Base-by-base conservation (phyloP, 2,797 vertebrate species). In the Phoeniculus purpureus region DNA sequence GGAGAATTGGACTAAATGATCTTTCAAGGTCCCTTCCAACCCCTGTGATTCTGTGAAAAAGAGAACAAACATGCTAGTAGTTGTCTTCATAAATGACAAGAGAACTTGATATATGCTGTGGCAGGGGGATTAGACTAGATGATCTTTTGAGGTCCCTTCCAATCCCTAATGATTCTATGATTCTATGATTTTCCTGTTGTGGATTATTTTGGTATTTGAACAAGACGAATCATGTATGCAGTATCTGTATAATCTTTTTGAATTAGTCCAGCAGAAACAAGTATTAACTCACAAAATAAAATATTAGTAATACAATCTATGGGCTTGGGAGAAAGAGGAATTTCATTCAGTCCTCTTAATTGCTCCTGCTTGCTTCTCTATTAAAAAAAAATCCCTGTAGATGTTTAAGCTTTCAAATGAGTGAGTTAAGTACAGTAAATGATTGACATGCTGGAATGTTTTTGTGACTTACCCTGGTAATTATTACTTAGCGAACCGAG, bases 381-480 rank as follows among this genome's bases (percentile, higher is more conserved):
- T 77, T 43, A 74, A 15, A 59, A 72, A 84, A 91, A 78, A 93
- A 75, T 45, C 91, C 78, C 61, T 80, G 85, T 25, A 87, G 62
- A 89, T 97, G 89, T 85, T 94, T 81, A 81, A 89, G 10, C 37
- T 92, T 92, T 91, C 87, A 85, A 95, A 89, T 56, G 94, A 88
- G 82, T 93, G 76, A 94, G 87, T 76, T 60, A 87, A 85, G 61
- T 91, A 88, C 43, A 94, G 90, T 87, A 87, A 95, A 55, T 92
- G 45, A 90, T 78, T 95, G 82, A 83, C 79, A 73, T 55, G 32
- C 93, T 86, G 79, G 54, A 91, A 68, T 88, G 76, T 85, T 96
- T 96, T 94, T 90, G 29, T 90, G 95, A 93, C 47, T 84, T 90
- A 62, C 26, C n/a, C 77, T 78, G 51, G 56, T 94, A 91, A 94